phyloP scores from a whole-genome alignment of 1,140 invertebrate species.

The Lepidostoma basale region DNA sequence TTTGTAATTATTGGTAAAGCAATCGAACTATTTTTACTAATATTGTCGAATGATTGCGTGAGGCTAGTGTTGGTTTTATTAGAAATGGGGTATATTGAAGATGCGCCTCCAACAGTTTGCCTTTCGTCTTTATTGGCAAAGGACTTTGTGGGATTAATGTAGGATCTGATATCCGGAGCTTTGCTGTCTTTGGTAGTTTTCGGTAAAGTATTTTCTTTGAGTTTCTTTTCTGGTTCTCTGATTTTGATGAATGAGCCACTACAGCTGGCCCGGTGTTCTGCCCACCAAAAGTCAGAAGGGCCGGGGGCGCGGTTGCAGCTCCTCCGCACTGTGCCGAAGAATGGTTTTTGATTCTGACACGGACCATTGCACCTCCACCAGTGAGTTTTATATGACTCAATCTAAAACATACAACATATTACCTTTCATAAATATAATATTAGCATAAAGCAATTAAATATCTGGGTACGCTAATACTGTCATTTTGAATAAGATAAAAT shows the following conservation, averaged over 20 bases:
- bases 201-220: not conserved
- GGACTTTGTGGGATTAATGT: conserved; percentile 1
- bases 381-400: conserved; percentile 79
- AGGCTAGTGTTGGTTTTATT: not conserved
- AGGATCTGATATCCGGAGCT: conserved; percentile 30
- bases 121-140: not conserved
- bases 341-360: conserved; percentile 80
- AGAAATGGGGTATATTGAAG: not conserved
- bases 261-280: conserved; percentile 77
- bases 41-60: not conserved
- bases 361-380: conserved; percentile 95
- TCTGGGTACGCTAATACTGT: too few relatives aligned
- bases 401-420: conserved; percentile 53
- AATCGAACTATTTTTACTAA: not conserved
- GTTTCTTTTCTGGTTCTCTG: conserved; percentile 62
- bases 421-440: too few relatives aligned
- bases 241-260: conserved; percentile 87
- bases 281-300: conserved; percentile 89
- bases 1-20: not conserved
- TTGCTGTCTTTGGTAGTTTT: conserved; percentile 28
- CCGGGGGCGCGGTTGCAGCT: conserved; percentile 85
- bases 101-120: not conserved
- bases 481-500: too few relatives aligned
- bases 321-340: conserved; percentile 83
- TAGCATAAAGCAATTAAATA: too few relatives aligned